Evolutionary conservation across 2,888 invertebrate genomes (phyloP).

Genomic region (Ctena decussata): DNA sequence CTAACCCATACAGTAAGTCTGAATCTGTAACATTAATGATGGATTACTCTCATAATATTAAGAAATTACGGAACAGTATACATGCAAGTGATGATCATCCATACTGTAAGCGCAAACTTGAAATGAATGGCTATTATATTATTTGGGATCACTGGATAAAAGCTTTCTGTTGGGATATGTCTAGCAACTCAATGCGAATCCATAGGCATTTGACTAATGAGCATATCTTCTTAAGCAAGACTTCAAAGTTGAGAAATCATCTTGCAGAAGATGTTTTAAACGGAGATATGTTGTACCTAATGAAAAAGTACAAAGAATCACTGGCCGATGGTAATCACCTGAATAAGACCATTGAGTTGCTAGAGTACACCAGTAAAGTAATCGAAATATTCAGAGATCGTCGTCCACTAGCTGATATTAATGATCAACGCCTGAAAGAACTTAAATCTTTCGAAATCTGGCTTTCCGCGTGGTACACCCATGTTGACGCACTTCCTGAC

Average conservation of each 20-base stretch:
- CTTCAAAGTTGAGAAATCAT: not conserved
- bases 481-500: not conserved
- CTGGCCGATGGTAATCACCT: slow-evolving; percentile 31
- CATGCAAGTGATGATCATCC: slow-evolving; percentile 27
- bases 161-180: not conserved
- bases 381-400: slow-evolving; percentile 45
- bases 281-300: not conserved
- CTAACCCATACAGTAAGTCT: not conserved
- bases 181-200: not conserved
- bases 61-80: slow-evolving; percentile 43
- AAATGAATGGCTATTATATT: slow-evolving; percentile 8
- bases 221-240: not conserved
- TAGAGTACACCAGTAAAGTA: slow-evolving; percentile 35
- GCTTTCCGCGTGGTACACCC: slow-evolving; percentile 28
- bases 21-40: slow-evolving; percentile 32
- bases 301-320: slow-evolving; percentile 24
- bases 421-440: slow-evolving; percentile 32
- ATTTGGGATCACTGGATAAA: slow-evolving; percentile 42
- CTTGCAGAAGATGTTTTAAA: not conserved
- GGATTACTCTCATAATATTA: slow-evolving; percentile 48
- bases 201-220: not conserved
- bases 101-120: slow-evolving; percentile 17
- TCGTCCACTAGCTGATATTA: slow-evolving; percentile 21
- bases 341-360: slow-evolving; percentile 24
- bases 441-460: slow-evolving; percentile 29